Base-by-base conservation (phyloP, 2,888 invertebrate species). In the Clitarchus hookeri region DNA sequence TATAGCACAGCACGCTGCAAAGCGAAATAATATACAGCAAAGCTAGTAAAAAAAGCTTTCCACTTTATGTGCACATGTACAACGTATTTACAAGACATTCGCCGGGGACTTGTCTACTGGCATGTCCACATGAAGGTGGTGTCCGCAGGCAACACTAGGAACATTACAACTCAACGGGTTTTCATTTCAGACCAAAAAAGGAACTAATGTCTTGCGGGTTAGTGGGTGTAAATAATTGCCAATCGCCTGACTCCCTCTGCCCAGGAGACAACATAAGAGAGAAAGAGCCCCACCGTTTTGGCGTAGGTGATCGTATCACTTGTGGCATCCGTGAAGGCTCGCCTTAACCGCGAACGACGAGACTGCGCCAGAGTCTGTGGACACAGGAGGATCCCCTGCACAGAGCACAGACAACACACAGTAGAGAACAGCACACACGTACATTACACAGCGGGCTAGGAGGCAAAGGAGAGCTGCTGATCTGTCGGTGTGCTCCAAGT, bases 311-410 rank as follows among this genome's bases (percentile, higher is more conserved):
- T 95, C 91, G 96, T 96, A 93, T 97, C 96, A 92, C 96, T 95
- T 92, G 96, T 96, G 90, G 96, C 96, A 93, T 97, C 96, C 92
- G 97, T 97, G 93, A 96, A 96, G 91, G 97, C 97, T 91, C 97
- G 95, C 92, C 97, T 95, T 92, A 97, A 95, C 91, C 96, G 95
- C 91, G 96, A 95, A 91, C 97, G 95, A 91, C 97, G 95, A 91
- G 95, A 95, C 94, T 97, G 96, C 93, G 97, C 95, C 95, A 97
- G 95, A 92, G 96, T 96, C 93, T 96, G 96, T 91, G 97, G 96
- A 93, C 96, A 96, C 94, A 97, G 96, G 92, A 97, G 95, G 93
- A 96, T 95, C 91, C 96, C 96, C 95, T 96, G 95, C 90, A 92
- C 92, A 89, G 86, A 86, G 84, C 83, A 85, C 19, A 82, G 27